Base-by-base conservation (phyloP, 2,113 vertebrate species). In the Campylorhamphus procurvoides region DNA sequence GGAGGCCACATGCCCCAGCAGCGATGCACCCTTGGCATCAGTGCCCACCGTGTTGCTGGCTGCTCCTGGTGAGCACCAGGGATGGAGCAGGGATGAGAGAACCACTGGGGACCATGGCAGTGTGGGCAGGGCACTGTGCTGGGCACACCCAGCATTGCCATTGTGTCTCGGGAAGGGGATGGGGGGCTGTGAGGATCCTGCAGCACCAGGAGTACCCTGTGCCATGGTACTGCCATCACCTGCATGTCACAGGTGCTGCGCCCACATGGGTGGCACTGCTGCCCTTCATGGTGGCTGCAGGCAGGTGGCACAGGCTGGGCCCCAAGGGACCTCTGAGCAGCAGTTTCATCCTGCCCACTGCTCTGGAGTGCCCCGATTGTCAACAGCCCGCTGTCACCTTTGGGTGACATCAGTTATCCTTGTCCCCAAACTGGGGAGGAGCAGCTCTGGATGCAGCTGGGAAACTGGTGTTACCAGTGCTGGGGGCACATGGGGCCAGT, bases 1-100 rank as follows among this genome's bases (percentile, higher is more conserved):
- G 27, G 42, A 49, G 12, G 10, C 42, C 3, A 5, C 60, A 18
- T 10, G 5, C 0, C 1, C 23, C 53, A 4, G 39, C 71, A 35
- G 67, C 0, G 3, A 29, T 3, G 42, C 18, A 78, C n/a, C 33
- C 39, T 4, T 0, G 6, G 47, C 2, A 16, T 14, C 5, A 4
- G 33, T 0, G 0, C 50, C 49, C 8, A 1, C 42, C 0, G n/a
- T 5, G 49, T 25, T 25, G 18, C n/a, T 40, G 63, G 33, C 28
- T 66, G 71, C 29, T 83, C 16, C 47, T 3, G 1, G 12, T 0
- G 12, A 82, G 56, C 37, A 7, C 31, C 42, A 3, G 17, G 11
- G 12, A 4, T 1, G 18, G 40, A 4, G 22, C 2, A 5, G 78
- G n/a, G 50, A 5, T 2, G 3, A 13, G 29, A 29, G 18, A 11